Percentiles rank a stretch among this genome's conserved stretches.
Evolutionary conservation across 2,888 invertebrate genomes (phyloP).

Genomic region (Archips xylosteana): DNA sequence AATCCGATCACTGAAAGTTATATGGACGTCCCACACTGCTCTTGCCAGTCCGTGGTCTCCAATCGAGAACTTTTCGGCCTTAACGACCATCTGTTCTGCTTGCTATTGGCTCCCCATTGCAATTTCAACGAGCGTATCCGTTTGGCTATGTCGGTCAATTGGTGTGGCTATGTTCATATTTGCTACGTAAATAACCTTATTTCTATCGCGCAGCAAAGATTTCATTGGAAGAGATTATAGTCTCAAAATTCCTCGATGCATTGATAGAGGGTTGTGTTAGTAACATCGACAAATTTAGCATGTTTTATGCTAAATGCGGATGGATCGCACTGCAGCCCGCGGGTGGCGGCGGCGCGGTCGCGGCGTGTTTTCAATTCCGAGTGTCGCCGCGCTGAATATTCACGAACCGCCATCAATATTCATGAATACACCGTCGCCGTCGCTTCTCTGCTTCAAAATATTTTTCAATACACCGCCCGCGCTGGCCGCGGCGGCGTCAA

Average conservation of each 20-base stretch:
- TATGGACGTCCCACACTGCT: too few species aligned
- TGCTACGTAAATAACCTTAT: background rate
- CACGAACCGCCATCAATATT: constrained; percentile 74
- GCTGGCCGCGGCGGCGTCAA: background rate
- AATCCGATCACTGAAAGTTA: too few species aligned
- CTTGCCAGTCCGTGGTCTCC: too few species aligned
- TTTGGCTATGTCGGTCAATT: background rate
- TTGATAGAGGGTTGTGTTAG: constrained; percentile 20
- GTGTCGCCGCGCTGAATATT: constrained; percentile 72
- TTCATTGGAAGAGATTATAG: background rate
- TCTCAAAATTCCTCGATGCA: background rate
- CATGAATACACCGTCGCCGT: constrained; percentile 59
- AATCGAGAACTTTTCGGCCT: too few species aligned
- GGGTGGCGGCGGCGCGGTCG: constrained; percentile 49
- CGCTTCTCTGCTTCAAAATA: constrained; percentile 42
- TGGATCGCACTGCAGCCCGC: constrained; percentile 2
- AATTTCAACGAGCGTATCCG: too few species aligned
- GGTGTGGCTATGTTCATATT: background rate
- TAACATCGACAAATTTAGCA: constrained; percentile 14
- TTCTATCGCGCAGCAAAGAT: background rate
- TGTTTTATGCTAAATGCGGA: constrained; percentile 36
- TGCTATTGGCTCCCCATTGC: too few species aligned
- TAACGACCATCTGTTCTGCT: too few species aligned
- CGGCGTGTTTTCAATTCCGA: constrained; percentile 72
- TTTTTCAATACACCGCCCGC: constrained; percentile 39